A percentile compares a stretch with the other conserved stretches of the same genome.
phyloP scores from a whole-genome alignment of 1,140 invertebrate genomes.

The Drosophila lacertosa region DNA sequence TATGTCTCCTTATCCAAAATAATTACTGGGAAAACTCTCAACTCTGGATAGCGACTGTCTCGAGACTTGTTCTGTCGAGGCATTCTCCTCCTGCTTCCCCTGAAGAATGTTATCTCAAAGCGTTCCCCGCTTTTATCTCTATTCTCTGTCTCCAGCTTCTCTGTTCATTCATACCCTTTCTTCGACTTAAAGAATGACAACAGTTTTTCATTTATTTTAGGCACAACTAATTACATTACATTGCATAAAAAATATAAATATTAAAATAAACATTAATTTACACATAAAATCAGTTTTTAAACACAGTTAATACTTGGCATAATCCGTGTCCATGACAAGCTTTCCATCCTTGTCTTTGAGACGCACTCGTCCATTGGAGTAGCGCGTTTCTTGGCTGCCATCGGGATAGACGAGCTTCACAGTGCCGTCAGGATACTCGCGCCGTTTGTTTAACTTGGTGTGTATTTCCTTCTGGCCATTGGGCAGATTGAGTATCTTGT shows the following conservation, averaged over 20 bases:
- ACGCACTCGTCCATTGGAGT: conserved; percentile 93
- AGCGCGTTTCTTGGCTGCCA: conserved; percentile 94
- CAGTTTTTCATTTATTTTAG: conserved; percentile 1
- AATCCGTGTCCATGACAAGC: conserved; percentile 89
- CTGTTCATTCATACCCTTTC: too few species aligned
- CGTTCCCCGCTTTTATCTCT: too few species aligned
- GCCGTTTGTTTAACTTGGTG: conserved; percentile 91
- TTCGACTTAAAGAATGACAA: conserved; percentile 4
- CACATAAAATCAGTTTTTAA: neutral
- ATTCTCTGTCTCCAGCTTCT: too few species aligned
- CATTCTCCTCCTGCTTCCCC: too few species aligned
- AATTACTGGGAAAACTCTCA: too few species aligned
- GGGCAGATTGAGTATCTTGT: conserved; percentile 89
- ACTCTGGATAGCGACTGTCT: too few species aligned
- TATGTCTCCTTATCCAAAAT: too few species aligned
- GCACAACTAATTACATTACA: conserved; percentile 30
- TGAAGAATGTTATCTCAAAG: too few species aligned
- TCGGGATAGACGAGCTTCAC: conserved; percentile 94
- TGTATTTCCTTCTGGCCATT: conserved; percentile 96
- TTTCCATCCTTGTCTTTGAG: conserved; percentile 94
- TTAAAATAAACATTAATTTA: neutral
- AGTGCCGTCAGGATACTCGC: conserved; percentile 97
- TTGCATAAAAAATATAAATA: conserved; percentile 15
- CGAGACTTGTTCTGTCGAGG: too few species aligned
- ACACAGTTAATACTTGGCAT: conserved; percentile 64